Conservation (phyloP, 2,797 vertebrate species). For the Siniperca undulata region DNA sequence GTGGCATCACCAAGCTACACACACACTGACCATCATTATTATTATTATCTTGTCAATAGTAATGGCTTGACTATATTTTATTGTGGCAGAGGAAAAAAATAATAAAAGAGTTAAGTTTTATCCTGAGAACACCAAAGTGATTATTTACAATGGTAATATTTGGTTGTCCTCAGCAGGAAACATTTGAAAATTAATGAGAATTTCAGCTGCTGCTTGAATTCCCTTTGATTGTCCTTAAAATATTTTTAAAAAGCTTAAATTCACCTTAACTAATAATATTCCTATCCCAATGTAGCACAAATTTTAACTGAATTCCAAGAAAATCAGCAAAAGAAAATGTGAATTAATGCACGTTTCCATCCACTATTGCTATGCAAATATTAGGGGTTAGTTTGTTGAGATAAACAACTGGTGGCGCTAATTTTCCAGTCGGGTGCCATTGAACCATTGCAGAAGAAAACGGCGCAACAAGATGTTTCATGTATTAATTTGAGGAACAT, state of each 20-base stretch:
- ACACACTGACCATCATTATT: slow-evolving; percentile 19
- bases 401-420: too few relatives aligned
- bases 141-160: not conserved
- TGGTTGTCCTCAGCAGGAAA: not conserved
- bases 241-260: not conserved
- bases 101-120: not conserved
- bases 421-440: too few relatives aligned
- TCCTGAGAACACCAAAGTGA: not conserved
- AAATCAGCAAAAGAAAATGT: too few relatives aligned
- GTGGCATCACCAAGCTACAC: slow-evolving; percentile 46
- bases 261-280: not conserved
- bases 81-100: not conserved
- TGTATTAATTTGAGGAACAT: too few relatives aligned
- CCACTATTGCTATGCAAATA: too few relatives aligned
- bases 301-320: too few relatives aligned
- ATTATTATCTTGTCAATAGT: slow-evolving; percentile 39
- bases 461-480: too few relatives aligned
- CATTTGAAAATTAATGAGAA: not conserved
- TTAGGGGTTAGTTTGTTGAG: too few relatives aligned
- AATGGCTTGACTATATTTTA: slow-evolving; percentile 8
- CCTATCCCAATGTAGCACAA: too few relatives aligned
- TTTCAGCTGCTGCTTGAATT: not conserved
- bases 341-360: too few relatives aligned
- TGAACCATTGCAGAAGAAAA: too few relatives aligned
- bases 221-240: not conserved